phyloP scores from a whole-genome alignment of 2,888 invertebrate genomes.

The Pseudococcus jackbeardsleyi region DNA sequence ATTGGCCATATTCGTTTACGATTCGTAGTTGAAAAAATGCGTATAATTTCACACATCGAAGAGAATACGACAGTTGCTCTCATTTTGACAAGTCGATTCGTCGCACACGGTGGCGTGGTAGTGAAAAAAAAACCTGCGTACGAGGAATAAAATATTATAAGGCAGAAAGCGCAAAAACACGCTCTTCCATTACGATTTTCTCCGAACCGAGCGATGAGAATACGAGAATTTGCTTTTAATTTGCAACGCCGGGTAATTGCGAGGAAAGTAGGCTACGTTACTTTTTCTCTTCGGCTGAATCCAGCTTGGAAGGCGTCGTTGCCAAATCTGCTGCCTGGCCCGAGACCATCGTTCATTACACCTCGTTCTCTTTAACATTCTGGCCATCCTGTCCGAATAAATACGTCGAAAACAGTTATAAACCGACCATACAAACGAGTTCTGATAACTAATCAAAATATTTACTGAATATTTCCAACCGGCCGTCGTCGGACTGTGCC shows the following conservation, averaged over 20 bases:
- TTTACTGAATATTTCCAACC: not conserved
- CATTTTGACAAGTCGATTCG: conserved; percentile 14
- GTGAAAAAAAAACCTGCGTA: not conserved
- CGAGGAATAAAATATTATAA: conserved; percentile 1
- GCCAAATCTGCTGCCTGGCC: not conserved
- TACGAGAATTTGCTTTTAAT: conserved; percentile 40
- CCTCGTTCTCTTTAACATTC: conserved; percentile 11
- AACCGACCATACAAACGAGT: conserved; percentile 2
- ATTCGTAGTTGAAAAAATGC: not conserved
- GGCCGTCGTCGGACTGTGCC: not conserved
- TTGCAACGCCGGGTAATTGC: conserved; percentile 35
- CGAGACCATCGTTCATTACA: not conserved
- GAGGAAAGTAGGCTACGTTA: conserved; percentile 41
- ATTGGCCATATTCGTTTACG: not conserved
- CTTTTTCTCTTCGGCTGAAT: not conserved
- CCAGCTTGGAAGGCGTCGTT: not conserved
- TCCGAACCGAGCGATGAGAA: conserved; percentile 33
- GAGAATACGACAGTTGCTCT: conserved; percentile 9
- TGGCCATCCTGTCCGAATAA: not conserved
- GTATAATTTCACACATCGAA: not conserved
- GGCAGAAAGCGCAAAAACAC: conserved; percentile 41
- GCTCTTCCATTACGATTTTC: conserved; percentile 45
- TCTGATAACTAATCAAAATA: conserved; percentile 28
- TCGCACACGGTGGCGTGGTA: not conserved
- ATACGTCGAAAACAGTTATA: conserved; percentile 23